Evolutionary conservation across 2,888 invertebrate genomes (phyloP), one percentile per base, ranked within the genome.

Genomic region (Anticlea derivata): DNA sequence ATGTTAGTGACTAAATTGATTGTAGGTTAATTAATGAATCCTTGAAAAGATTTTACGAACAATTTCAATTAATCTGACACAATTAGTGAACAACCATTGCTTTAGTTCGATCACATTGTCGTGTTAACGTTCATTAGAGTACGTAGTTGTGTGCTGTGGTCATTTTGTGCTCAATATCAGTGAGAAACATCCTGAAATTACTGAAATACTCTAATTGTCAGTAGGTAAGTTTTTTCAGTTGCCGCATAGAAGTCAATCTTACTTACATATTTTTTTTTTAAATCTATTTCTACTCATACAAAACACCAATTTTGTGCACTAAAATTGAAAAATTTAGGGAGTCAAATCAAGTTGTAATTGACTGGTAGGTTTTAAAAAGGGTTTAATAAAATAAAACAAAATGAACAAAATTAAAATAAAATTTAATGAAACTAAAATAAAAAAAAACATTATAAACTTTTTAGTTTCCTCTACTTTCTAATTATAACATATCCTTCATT

Each of bases 241-340:
- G 17, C 6, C 12, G 10, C n/a, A 4, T 1, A n/a, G n/a, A n/a
- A n/a, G n/a, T 33, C n/a, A 20, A 20, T 20, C 29, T 20, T 39
- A 26, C 3, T 11, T 35, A 5, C 12, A 20, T 23, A n/a, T n/a
- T n/a, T 13, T 8, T 23, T 7, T 10, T 4, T 22, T 22, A 29
- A 30, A 23, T 17, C 23, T 44, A 41, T n/a, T 5, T 29, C 63
- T 64, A 69, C 60, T 57, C 46, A 50, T 58, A 53, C 55, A 52
- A 63, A 62, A 61, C 48, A 70, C 62, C 65, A 68, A 70, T 76
- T 71, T 68, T 73, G 75, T 74, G 44, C 39, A 60, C 51, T 82
- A 69, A 87, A 90, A 90, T 90, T 90, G 89, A 86, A 87, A 87
- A 90, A 87, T 88, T 89, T 88, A 90, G 89, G 89, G 89, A 90